Base-by-base conservation (phyloP, 1,140 invertebrate species). In the Micrasema longulum region DNA sequence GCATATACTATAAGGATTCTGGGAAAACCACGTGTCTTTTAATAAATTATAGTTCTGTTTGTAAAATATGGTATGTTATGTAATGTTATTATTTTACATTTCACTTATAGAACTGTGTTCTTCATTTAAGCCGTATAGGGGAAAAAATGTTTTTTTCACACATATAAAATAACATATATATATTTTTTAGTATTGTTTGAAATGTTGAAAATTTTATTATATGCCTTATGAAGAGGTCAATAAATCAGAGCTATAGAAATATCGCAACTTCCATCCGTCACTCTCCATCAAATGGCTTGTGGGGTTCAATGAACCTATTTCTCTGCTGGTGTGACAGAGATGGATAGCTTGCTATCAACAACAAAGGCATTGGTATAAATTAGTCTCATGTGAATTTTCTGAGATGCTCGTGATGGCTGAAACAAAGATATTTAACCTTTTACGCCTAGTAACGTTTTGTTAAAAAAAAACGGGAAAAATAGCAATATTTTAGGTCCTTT, bases 351-450 rank as follows among this genome's bases (percentile, higher is more conserved):
- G 53, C 53, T 57, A 57, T 57, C 53, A 57, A 38, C 53, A 57
- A 57, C 53, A 57, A 57, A 57, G 53, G 36, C 53, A 57, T 35
- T 57, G 53, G 53, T 57, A 57, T 57, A 35, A 57, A 57, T 57
- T 57, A 57, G 5, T 57, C 53, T 57, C 53, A 57, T 57, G 53
- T 36, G 53, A 57, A 57, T 57, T 20, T 57, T 31, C 53, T 36
- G 26, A 26, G 35, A 18, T 57, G 14, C n/a, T 57, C 53, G 53
- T 57, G 53, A 20, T 20, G 31, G 31, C 12, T 38, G 36, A 38
- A 38, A 38, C 5, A 38, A 38, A 38, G 36, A 38, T 7, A 12
- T 38, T 38, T 38, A 38, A 5, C 36, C 36, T 38, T 38, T 12
- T 5, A 38, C 5, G 36, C 5, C 36, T 38, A 38, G 36, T 38